Evolutionary conservation across 2,888 invertebrate genomes (phyloP), one percentile per base, ranked within the genome.

Genomic region (Aphidius colemani): DNA sequence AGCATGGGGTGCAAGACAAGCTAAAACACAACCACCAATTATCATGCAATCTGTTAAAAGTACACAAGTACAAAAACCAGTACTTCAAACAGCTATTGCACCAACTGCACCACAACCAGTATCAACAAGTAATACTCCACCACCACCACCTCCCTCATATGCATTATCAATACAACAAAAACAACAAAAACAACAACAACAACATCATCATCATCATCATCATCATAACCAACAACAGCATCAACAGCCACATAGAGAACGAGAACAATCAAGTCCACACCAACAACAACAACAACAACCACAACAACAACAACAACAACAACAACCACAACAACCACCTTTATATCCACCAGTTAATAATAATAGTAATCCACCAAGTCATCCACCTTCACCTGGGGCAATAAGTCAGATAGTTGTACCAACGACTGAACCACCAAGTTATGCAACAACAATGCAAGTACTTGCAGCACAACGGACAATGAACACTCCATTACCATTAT

Each of bases 11-110:
- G 92, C 94, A 62, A 85, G 92, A 58, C 96, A 96, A 81, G 90
- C 94, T 48, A 93, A 92, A 76, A 91, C 95, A 18, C 95, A 95
- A 77, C 92, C 95, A 57, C 95, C 96, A 7, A 94, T 97, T 70
- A 96, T 97, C 69, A 97, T 96, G 95, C 96, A 96, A 81, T 94
- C 95, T 43, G 97, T 97, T 13, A 95, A 95, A 82, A 95, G 95
- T 84, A 95, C 95, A 13, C 95, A 96, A 83, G 96, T 95, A 48
- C 95, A 95, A 78, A 97, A 96, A 81, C 97, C 97, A 0, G 90
- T 96, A 41, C 85, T 96, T 69, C 97, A 97, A 84, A 97, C 96
- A 11, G 97, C 97, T 8, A 94, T 95, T 57, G 96, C 94, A n/a
- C 96, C 96, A 1, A 90, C 91, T 40, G 89, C 92, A 10, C 93